Evolutionary conservation across 92 coral and sea anemone genomes (phyloP).

Genomic region (Porites divaricata): DNA sequence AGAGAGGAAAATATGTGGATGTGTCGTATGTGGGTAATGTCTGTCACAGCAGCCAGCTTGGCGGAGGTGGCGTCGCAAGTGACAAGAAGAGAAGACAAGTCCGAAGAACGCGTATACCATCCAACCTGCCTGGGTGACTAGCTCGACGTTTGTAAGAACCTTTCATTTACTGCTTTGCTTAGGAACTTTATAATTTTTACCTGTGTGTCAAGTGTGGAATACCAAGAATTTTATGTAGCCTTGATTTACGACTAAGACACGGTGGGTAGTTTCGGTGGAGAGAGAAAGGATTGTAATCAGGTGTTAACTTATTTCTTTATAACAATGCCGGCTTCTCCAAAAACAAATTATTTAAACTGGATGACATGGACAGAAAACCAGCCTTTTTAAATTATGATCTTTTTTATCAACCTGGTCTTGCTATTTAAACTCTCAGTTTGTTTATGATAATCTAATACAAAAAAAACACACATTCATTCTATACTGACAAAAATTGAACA

Average conservation of each 20-base stretch:
- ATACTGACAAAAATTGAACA: too few relatives aligned
- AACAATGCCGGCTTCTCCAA: background rate
- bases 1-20: slow-evolving; percentile 47
- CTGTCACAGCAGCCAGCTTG: slow-evolving; percentile 39
- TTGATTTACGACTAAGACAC: too few relatives aligned
- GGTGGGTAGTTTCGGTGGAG: too few relatives aligned
- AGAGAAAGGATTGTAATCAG: too few relatives aligned
- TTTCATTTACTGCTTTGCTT: background rate
- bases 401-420: too few relatives aligned
- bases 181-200: background rate
- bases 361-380: too few relatives aligned
- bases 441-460: too few relatives aligned
- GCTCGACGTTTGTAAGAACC: background rate
- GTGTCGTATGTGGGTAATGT: slow-evolving; percentile 45
- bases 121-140: background rate
- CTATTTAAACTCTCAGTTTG: too few relatives aligned
- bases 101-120: background rate
- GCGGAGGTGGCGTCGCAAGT: slow-evolving; percentile 26
- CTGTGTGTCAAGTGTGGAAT: background rate
- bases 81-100: slow-evolving; percentile 29
- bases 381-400: too few relatives aligned
- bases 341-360: too few relatives aligned
- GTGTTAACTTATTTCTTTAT: background rate
- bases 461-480: too few relatives aligned
- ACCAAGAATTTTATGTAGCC: too few relatives aligned